Evolutionary conservation across 2,888 invertebrate genomes (phyloP), one percentile per base, ranked within the genome.

Genomic region (Cristatella mucedo): DNA sequence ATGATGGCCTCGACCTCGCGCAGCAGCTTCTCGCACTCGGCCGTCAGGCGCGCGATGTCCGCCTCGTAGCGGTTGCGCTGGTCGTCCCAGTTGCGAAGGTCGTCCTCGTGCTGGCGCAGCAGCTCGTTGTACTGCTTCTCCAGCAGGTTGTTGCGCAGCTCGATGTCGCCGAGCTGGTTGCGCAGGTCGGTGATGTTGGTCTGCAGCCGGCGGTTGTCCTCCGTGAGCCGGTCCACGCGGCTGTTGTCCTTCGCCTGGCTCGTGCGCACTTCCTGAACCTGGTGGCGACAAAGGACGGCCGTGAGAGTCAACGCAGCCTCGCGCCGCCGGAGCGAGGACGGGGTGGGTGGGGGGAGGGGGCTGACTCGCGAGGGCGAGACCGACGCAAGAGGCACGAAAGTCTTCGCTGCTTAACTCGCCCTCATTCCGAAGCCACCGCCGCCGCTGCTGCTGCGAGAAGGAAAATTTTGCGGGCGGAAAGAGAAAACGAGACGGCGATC

Each of bases 231-330:
- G 13, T 59, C 63, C 36, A 65, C 60, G 48, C 70, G 69, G 63
- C 68, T 67, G 53, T 63, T 61, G 50, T 63, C 59, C 40, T 68
- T 61, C 29, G 66, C 63, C 41, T 66, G 63, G 11, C 66, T 67
- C 22, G 69, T 69, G 40, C 69, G 63, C 55, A 69, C 66, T 52
- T 71, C 71, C 53, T 71, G 69, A 21, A 71, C 64, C 64, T 66
- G 47, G n/a, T n/a, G n/a, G n/a, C n/a, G n/a, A n/a, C n/a, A n/a
- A n/a, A n/a, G n/a, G n/a, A n/a, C n/a, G n/a, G n/a, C n/a, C n/a
- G n/a, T n/a, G n/a, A n/a, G n/a, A n/a, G n/a, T n/a, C n/a, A n/a
- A n/a, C n/a, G n/a, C n/a, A n/a, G n/a, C n/a, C n/a, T n/a, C n/a
- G n/a, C n/a, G n/a, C n/a, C n/a, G n/a, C n/a, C n/a, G n/a, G n/a